Base-by-base conservation (phyloP, 2,113 vertebrate species). In the Ariopsis seemanni region DNA sequence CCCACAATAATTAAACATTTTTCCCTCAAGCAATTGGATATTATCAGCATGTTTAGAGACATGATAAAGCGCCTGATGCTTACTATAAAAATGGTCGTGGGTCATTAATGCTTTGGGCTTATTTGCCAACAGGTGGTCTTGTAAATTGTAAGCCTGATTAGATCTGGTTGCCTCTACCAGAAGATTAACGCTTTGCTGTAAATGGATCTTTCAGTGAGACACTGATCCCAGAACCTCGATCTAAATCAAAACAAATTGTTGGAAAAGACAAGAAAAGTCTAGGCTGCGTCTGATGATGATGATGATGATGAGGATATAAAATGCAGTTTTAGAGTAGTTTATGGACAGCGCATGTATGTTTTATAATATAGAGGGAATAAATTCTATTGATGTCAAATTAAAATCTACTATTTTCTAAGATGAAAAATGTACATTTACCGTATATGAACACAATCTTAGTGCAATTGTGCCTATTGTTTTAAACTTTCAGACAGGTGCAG, bases 401-500 rank as follows among this genome's bases (percentile, higher is more conserved):
- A 34, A 80, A 79, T 30, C 52, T 34, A 11, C 17, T 30, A 4
- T 57, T 79, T 79, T 79, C 53, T 20, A 34, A 80, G 58, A 20
- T 58, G 15, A 34, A 8, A n/a, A 80, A 80, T 58, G n/a, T 58
- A 5, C 7, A 18, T 15, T 34, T 80, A 30, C 30, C 30, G 30
- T 30, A 11, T 20, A 42, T 7, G 10, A 62, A 62, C 57, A 20
- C 30, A 48, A 25, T 48, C 58, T 62, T 62, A 4, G 79, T 58
- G 77, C 53, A n/a, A 50, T 53, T 53, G 75, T 53, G 14, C n/a
- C 55, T 80, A 5, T 80, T 80, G n/a, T 80, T 80, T 81, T 34
- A 42, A 81, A 81, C 27, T 82, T 82, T 62, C 79, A 82, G 79
- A 60, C 79, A 48, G 57, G 57, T 25, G 57, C 79, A 62, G 79